Evolutionary conservation across 1,140 invertebrate genomes (phyloP).

Genomic region (Drosophila persimilis): DNA sequence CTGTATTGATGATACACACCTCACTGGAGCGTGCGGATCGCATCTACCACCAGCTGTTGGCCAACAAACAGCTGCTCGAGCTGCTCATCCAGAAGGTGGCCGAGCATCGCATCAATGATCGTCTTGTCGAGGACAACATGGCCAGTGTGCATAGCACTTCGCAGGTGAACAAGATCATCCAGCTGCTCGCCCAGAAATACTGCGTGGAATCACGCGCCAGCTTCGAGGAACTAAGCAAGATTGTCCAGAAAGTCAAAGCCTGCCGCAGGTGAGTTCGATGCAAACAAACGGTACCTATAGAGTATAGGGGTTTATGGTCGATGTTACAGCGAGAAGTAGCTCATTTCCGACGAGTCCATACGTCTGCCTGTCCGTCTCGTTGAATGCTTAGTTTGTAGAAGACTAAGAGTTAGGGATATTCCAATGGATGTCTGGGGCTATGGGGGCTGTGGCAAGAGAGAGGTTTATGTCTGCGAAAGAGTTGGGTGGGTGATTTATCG

Average conservation of each 20-base stretch:
- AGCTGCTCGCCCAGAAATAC: slow-evolving; percentile 95
- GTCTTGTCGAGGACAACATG: slow-evolving; percentile 83
- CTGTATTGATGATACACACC: slow-evolving; percentile 94
- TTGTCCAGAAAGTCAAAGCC: slow-evolving; percentile 95
- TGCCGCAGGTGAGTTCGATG: slow-evolving; percentile 85
- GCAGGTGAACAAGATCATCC: slow-evolving; percentile 93
- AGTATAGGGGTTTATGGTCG: too few relatives aligned
- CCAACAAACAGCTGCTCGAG: slow-evolving; percentile 95
- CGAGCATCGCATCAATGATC: slow-evolving; percentile 79
- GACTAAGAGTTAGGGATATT: too few relatives aligned
- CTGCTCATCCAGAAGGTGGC: slow-evolving; percentile 80
- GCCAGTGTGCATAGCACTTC: slow-evolving; percentile 84
- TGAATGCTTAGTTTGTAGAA: too few relatives aligned
- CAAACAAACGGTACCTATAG: too few relatives aligned
- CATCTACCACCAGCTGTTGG: slow-evolving; percentile 94
- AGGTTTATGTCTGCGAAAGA: too few relatives aligned
- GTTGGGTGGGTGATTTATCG: too few relatives aligned
- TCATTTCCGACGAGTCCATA: too few relatives aligned
- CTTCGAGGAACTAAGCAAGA: slow-evolving; percentile 98
- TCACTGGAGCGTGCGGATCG: slow-evolving; percentile 97
- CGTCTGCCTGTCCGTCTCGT: too few relatives aligned
- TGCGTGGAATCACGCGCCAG: slow-evolving; percentile 96
- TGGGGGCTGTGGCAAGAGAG: too few relatives aligned
- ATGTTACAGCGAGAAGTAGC: too few relatives aligned
- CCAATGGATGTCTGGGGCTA: too few relatives aligned